Evolutionary conservation across 2,888 invertebrate genomes (phyloP).

Genomic region (Toxonevra muliebris): DNA sequence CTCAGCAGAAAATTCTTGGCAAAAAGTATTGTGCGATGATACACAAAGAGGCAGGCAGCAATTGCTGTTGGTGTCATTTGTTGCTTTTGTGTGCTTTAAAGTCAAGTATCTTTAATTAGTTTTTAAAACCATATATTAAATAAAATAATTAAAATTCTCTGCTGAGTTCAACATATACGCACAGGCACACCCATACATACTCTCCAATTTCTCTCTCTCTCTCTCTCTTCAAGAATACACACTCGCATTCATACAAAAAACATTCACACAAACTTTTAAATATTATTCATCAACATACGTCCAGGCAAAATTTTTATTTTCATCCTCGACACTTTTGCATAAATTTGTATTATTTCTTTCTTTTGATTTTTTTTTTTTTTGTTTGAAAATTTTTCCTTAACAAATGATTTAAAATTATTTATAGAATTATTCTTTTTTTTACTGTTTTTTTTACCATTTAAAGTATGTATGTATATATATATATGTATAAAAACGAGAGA

Average conservation of each 20-base stretch:
- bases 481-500: constrained; percentile 15
- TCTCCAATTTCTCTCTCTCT: no score
- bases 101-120: background rate
- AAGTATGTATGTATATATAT: constrained; percentile 12
- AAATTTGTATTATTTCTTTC: constrained; percentile 6
- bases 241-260: constrained; percentile 13
- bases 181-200: constrained; percentile 22
- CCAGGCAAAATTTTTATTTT: constrained; percentile 25
- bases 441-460: constrained; percentile 15
- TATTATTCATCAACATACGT: background rate
- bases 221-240: no score
- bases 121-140: background rate
- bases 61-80: background rate
- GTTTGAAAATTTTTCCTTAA: constrained; percentile 25
- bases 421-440: constrained; percentile 11
- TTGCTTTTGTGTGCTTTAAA: background rate
- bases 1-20: no score
- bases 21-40: no score
- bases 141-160: background rate
- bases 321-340: constrained; percentile 20
- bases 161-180: constrained; percentile 17
- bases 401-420: background rate
- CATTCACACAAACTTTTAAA: no score
- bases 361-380: constrained; percentile 22
- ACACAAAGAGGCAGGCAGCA: no score